Base-by-base conservation (phyloP, 2,888 invertebrate genomes). In the Spodoptera littoralis region DNA sequence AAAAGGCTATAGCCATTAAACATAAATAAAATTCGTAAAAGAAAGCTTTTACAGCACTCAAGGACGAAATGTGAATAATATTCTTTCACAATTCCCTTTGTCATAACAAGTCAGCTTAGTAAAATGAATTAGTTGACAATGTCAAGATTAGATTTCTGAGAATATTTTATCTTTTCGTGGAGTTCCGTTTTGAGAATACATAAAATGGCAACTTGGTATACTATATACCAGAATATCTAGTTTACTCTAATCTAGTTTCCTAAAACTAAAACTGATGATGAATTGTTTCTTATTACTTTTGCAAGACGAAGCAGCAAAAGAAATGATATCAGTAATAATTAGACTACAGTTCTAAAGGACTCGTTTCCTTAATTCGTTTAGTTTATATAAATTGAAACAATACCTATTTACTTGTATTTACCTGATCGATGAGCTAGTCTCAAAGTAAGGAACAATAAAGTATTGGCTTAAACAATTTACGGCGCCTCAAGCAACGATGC, bases 51-150 rank as follows among this genome's bases (percentile, higher is more conserved):
- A 47, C 13, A 44, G 11, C 70, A 48, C 22, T 52, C 47, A 62
- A 64, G 50, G 12, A 64, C 46, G 46, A 56, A 70, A 59, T n/a
- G 51, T 67, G 48, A 60, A 46, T 59, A 48, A 59, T 70, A 55
- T 59, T 73, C 52, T 57, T 61, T 13, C 24, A 42, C 43, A 22
- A 55, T 63, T 68, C 59, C 56, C 61, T 65, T 63, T 77, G 64
- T 27, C 44, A 36, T 55, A 13, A 67, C 50, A 55, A 73, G 52
- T 58, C 58, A 59, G 74, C 61, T 71, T 61, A 62, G 30, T 30
- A 52, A 59, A 72, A 70, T 66, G 43, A 73, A 76, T 76, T 75
- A 68, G 66, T 71, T 71, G 51, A 77, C 68, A 76, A 81, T 76
- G 73, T 64, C 55, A 69, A 69, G 70, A 70, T 70, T 65, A 66